These are phyloP conservation scores for Hoplostethus mediterraneus DNA, from an alignment of 2,797 vertebrate genomes.

Conservation along the genomic window DNA sequence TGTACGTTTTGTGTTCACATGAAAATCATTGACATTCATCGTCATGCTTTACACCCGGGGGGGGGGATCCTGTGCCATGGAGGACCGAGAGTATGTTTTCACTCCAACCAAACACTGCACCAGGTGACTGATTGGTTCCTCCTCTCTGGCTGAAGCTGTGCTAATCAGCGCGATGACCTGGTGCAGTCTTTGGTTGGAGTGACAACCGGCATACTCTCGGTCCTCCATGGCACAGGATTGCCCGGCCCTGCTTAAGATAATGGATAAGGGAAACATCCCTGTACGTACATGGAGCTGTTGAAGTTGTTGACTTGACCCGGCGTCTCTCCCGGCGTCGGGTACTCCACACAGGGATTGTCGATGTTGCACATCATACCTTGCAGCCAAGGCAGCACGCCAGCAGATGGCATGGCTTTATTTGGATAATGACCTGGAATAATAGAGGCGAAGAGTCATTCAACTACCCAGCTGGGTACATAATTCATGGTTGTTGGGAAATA, in stretches of 20 bases:
- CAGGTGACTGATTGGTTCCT: too few relatives aligned
- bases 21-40: neutral
- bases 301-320: conserved; percentile 97
- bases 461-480: neutral
- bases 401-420: conserved; percentile 98
- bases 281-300: conserved; percentile 92
- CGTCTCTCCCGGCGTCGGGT: conserved; percentile 93
- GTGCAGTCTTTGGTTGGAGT: too few relatives aligned
- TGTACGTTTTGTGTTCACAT: neutral
- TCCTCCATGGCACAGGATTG: too few relatives aligned
- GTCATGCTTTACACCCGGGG: neutral
- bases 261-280: neutral
- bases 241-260: neutral
- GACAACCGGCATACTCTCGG: too few relatives aligned
- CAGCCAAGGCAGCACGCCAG: conserved; percentile 95
- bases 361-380: conserved; percentile 97
- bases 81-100: too few relatives aligned
- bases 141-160: too few relatives aligned
- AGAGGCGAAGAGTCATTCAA: conserved; percentile 10
- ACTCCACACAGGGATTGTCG: conserved; percentile 92
- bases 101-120: too few relatives aligned
- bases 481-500: neutral
- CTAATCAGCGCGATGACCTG: too few relatives aligned
- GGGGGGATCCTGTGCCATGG: too few relatives aligned
- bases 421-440: conserved; percentile 91